Conservation (phyloP, 37 sponge, comb jelly and placozoan species). For the Bolinopsis microptera region DNA sequence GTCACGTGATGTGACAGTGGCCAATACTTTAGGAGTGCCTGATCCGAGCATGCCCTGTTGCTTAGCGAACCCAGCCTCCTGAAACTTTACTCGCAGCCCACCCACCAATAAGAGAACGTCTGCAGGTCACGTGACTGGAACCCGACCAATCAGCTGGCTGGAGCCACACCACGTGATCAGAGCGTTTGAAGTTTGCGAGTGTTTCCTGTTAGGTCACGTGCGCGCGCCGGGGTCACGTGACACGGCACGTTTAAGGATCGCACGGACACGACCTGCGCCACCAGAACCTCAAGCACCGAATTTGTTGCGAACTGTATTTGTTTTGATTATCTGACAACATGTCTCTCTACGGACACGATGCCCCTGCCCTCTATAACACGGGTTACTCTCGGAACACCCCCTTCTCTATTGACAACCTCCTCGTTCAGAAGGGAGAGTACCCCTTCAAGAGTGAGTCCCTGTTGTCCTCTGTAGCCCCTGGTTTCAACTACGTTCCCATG, state of each 20-base stretch:
- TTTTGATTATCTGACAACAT: neutral
- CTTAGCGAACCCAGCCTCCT: neutral
- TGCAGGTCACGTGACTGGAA: neutral
- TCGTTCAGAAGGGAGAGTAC: slow-evolving; percentile 14
- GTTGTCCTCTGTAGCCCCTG: neutral
- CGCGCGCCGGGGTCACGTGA: neutral
- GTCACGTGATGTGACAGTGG: neutral
- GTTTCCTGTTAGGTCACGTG: neutral
- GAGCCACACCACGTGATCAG: neutral
- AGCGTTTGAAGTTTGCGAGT: neutral
- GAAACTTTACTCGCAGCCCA: neutral
- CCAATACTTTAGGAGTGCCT: neutral
- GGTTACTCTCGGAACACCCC: neutral
- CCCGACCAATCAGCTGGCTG: neutral
- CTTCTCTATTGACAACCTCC: neutral
- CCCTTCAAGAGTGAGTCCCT: slow-evolving; percentile 15
- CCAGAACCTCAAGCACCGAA: neutral
- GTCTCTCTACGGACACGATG: slow-evolving; percentile 17
- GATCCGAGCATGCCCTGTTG: neutral
- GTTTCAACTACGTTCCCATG: slow-evolving; percentile 20
- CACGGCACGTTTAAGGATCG: neutral
- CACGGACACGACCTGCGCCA: neutral
- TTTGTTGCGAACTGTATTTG: neutral
- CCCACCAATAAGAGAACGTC: neutral
- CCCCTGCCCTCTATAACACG: slow-evolving; percentile 11